phyloP scores from a whole-genome alignment of 2,113 vertebrate genomes.

The Daboia siamensis region DNA sequence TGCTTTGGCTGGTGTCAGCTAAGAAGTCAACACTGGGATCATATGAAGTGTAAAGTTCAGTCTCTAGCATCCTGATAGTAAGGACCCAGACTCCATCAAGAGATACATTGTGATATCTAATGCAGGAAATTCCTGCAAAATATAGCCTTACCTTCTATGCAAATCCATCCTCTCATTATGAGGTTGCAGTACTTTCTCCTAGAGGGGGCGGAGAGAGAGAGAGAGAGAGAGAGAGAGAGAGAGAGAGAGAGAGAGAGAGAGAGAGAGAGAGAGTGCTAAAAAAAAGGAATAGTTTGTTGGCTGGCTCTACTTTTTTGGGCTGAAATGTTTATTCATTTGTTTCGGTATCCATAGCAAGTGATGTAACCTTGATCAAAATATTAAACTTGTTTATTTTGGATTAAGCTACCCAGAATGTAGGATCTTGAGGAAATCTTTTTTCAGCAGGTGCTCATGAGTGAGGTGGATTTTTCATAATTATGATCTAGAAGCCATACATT shows the following conservation, averaged over 20 bases:
- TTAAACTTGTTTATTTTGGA: constrained; percentile 25
- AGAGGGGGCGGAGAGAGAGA: background rate
- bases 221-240: too few relatives aligned
- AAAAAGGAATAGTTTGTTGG: background rate
- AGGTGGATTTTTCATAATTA: constrained; percentile 60
- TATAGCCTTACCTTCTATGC: background rate
- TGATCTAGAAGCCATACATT: constrained; percentile 63
- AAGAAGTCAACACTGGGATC: background rate
- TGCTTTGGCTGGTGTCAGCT: background rate
- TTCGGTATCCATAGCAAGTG: background rate
- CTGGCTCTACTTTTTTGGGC: background rate
- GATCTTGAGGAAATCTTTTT: constrained; percentile 50
- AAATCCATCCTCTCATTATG: background rate
- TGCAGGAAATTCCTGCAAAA: background rate
- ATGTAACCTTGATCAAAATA: background rate
- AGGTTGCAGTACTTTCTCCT: background rate
- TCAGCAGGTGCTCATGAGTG: constrained; percentile 38
- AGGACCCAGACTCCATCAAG: background rate
- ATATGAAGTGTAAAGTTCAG: background rate
- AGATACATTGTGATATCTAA: background rate
- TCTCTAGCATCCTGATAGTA: background rate
- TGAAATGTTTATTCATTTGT: background rate
- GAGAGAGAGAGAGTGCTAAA: background rate
- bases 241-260: too few relatives aligned
- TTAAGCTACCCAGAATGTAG: constrained; percentile 9